Percentiles rank a stretch among this genome's conserved stretches.
phyloP scores from a whole-genome alignment of 2,888 invertebrate species.

The Eupithecia subfuscata region DNA sequence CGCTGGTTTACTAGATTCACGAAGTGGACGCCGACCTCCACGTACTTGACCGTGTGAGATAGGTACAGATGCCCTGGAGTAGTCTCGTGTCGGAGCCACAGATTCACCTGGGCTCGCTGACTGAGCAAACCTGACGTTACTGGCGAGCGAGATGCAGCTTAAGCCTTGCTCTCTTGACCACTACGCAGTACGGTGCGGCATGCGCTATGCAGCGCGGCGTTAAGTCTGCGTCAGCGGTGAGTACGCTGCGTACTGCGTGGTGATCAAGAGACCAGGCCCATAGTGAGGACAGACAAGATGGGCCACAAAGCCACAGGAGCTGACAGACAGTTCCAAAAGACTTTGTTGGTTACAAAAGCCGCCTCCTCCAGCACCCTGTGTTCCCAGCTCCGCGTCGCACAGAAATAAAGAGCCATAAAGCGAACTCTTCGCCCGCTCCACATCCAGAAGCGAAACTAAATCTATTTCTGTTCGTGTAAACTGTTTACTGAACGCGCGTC shows the following conservation, averaged over 20 bases:
- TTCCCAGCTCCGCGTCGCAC: constrained; percentile 35
- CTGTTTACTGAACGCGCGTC: constrained; percentile 68
- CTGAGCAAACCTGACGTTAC: neutral
- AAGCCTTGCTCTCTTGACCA: no score
- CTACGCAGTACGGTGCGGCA: no score
- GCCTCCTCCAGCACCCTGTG: constrained; percentile 35
- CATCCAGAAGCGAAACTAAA: constrained; percentile 63
- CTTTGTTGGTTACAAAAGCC: neutral
- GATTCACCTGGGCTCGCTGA: neutral
- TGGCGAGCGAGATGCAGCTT: neutral
- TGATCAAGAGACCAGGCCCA: no score
- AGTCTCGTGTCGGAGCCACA: neutral
- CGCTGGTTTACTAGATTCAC: neutral
- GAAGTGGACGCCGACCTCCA: neutral
- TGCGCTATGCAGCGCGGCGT: no score
- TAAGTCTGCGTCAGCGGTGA: no score
- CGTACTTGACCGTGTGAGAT: neutral
- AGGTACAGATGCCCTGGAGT: neutral
- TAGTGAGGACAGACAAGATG: neutral
- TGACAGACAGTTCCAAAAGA: neutral
- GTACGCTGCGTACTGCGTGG: no score
- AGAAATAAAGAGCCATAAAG: constrained; percentile 68
- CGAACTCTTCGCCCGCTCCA: constrained; percentile 68
- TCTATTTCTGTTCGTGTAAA: constrained; percentile 68
- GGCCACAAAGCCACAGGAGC: neutral